A percentile compares a stretch with the other conserved stretches of the same genome.
These are phyloP conservation scores for Potorous gilbertii DNA, from an alignment of 2,797 vertebrate species.

Conservation along the genomic window DNA sequence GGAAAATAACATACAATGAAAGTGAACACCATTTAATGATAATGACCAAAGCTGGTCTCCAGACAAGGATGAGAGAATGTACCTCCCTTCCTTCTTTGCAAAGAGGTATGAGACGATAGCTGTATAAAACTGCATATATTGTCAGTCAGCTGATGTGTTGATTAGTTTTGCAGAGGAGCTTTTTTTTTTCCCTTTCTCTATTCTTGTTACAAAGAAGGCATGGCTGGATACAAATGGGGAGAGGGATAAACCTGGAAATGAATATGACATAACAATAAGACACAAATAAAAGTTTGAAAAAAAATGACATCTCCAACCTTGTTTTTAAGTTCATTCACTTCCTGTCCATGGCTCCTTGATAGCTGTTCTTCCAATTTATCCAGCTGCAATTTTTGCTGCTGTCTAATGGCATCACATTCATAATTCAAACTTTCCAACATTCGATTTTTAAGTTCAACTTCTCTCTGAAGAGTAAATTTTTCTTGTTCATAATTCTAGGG, in stretches of 20 bases:
- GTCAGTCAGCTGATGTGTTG: background rate
- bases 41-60: background rate
- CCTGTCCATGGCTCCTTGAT: conserved; percentile 86
- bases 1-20: background rate
- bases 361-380: conserved; percentile 88
- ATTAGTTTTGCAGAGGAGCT: background rate
- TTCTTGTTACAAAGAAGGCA: background rate
- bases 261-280: background rate
- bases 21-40: background rate
- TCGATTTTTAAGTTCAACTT: conserved; percentile 91
- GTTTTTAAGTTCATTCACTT: conserved; percentile 88
- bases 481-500: conserved; percentile 93
- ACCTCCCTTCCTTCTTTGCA: background rate
- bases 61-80: background rate
- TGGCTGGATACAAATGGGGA: background rate
- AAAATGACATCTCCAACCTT: conserved; percentile 86
- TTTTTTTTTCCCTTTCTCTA: background rate
- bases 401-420: conserved; percentile 91
- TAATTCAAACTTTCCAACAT: conserved; percentile 92
- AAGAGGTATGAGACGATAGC: background rate
- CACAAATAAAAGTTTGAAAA: background rate
- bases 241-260: background rate
- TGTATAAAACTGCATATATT: background rate
- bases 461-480: conserved; percentile 93
- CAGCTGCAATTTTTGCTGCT: conserved; percentile 88